Base-by-base conservation (phyloP, 2,888 invertebrate genomes). In the Caenorhabditis uteleia region DNA sequence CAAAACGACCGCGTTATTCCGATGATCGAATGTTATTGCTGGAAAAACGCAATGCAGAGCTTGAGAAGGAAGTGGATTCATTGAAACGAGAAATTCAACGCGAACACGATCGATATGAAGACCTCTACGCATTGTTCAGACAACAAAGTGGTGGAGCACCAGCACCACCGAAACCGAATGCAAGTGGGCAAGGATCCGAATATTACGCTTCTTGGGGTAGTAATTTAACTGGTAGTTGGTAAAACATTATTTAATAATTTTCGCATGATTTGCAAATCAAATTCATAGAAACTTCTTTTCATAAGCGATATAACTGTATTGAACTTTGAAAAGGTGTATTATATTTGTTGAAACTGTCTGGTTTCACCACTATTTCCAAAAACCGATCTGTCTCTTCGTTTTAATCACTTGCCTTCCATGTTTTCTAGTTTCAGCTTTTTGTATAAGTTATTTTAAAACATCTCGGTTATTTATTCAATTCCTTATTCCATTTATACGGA, bases 101-200 rank as follows among this genome's bases (percentile, higher is more conserved):
- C 1, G 78, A 79, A 50, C 71, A 69, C 44, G 74, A 77, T 43
- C 72, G 78, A 27, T 79, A 78, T 67, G 77, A 78, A 54, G 77
- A 79, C 38, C 59, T 79, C 20, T 76, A 75, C 48, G 75, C 77
- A 7, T 50, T 77, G 46, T 77, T 77, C 68, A 68, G 74, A 36
- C 73, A 77, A 49, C 75, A 75, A 36, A 55, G 57, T 25, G 50
- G 62, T 8, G 62, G 56, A 3, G 50, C 42, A 3, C 56, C 56
- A 21, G 62, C 60, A 12, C 56, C 62, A 26, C 62, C 62, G 12
- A 62, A 62, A 29, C 29, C 53, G 1, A 23, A 36, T 18, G 56
- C 53, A 3, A 18, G 33, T 1, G 26, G 34, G 5, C 14, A 16
- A n/a, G 34, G 8, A n/a, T 10, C 34, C 5, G 34, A 34, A n/a